Evolutionary conservation across 2,797 vertebrate genomes (phyloP).

Genomic region (Cyclura pinguis): DNA sequence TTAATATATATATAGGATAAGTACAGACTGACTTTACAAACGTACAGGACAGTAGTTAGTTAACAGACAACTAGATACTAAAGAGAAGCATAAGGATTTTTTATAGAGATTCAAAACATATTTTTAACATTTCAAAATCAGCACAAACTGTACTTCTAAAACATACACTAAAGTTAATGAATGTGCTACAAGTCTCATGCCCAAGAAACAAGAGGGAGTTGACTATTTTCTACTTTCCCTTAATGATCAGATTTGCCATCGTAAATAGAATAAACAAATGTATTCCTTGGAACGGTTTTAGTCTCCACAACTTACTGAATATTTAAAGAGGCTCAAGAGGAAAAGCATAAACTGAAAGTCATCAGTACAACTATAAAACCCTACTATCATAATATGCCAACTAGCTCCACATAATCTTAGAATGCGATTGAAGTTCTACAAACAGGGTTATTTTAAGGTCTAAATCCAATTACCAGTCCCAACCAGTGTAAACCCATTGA

Average conservation of each 20-base stretch:
- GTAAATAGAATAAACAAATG: slow-evolving; percentile 36
- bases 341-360: slow-evolving; percentile 18
- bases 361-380: background rate
- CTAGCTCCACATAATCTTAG: background rate
- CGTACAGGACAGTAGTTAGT: slow-evolving; percentile 41
- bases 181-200: background rate
- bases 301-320: slow-evolving; percentile 3
- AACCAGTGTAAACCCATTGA: no score
- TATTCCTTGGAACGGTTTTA: slow-evolving; percentile 22
- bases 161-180: slow-evolving; percentile 49
- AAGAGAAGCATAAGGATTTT: slow-evolving; percentile 25
- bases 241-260: slow-evolving; percentile 39
- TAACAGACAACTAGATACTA: slow-evolving; percentile 14
- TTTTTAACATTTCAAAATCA: slow-evolving; percentile 21
- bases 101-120: slow-evolving; percentile 43
- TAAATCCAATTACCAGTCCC: no score
- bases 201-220: slow-evolving; percentile 48
- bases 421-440: background rate
- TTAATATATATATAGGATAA: slow-evolving; percentile 50
- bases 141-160: slow-evolving; percentile 17
- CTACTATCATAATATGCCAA: background rate
- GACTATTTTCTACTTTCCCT: slow-evolving; percentile 23
- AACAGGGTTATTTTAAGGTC: background rate
- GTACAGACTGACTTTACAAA: background rate
- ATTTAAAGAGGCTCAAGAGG: slow-evolving; percentile 26